Conservation (phyloP, 2,113 vertebrate species). For the Macquaria australasica region DNA sequence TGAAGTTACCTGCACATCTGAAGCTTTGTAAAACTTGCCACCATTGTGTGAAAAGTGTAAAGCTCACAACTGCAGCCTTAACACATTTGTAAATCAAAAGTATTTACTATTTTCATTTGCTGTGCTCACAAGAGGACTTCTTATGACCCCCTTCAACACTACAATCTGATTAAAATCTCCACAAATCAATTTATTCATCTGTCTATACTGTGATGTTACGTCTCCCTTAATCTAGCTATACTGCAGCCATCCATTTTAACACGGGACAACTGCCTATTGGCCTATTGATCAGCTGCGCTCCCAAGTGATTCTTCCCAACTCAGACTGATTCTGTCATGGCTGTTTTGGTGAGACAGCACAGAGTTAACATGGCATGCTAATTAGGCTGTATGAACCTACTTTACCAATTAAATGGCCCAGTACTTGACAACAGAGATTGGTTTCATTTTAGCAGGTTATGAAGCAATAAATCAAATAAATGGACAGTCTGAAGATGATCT, state of each 20-base stretch:
- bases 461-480: not conserved
- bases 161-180: slow-evolving; percentile 37
- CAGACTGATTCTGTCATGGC: slow-evolving; percentile 75
- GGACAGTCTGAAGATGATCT: not conserved
- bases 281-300: slow-evolving; percentile 71
- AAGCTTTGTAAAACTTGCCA: slow-evolving; percentile 34
- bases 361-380: slow-evolving; percentile 61
- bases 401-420: slow-evolving; percentile 7
- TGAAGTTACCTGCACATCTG: slow-evolving; percentile 18
- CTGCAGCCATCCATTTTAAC: slow-evolving; percentile 61
- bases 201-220: slow-evolving; percentile 41
- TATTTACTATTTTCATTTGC: not conserved
- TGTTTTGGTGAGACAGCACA: slow-evolving; percentile 74
- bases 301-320: slow-evolving; percentile 60
- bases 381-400: slow-evolving; percentile 51
- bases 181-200: slow-evolving; percentile 32
- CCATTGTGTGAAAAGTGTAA: not conserved
- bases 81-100: not conserved
- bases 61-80: not conserved
- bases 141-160: not conserved
- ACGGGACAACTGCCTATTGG: slow-evolving; percentile 59
- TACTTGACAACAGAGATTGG: not conserved
- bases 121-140: not conserved
- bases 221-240: slow-evolving; percentile 47
- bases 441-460: not conserved